Conservation (phyloP, 2,888 invertebrate genomes). For the Theristus sp. region DNA sequence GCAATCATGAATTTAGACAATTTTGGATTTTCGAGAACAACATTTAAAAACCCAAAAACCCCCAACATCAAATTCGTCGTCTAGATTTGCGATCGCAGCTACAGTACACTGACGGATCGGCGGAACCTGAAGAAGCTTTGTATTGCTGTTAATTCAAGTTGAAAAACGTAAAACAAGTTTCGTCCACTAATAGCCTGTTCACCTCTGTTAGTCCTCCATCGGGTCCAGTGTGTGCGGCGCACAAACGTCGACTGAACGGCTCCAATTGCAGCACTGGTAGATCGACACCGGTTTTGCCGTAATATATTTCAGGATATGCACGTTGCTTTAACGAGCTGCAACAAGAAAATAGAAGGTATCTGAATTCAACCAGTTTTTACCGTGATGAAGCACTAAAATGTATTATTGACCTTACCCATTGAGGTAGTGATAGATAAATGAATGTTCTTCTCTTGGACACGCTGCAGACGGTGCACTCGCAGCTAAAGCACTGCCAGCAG, state of each 20-base stretch:
- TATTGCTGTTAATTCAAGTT: too few species aligned
- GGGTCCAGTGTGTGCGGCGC: constrained; percentile 60
- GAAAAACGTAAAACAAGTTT: too few species aligned
- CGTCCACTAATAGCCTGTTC: too few species aligned
- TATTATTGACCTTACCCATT: constrained; percentile 7
- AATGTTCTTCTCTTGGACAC: not conserved
- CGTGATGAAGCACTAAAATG: too few species aligned
- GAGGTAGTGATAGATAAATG: constrained; percentile 3
- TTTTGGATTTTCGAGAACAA: too few species aligned
- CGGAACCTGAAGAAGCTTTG: constrained; percentile 1
- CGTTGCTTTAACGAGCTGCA: constrained; percentile 6
- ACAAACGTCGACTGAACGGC: constrained; percentile 36
- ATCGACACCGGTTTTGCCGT: constrained; percentile 52
- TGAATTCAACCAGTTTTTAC: not conserved
- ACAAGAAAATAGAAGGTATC: not conserved
- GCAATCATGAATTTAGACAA: too few species aligned
- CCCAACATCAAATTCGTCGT: constrained; percentile 7
- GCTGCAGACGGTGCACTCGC: not conserved
- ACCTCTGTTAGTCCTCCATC: constrained; percentile 58
- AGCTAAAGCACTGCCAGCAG: not conserved
- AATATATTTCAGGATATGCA: constrained; percentile 41
- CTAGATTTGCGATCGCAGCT: constrained; percentile 8
- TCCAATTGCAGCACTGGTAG: constrained; percentile 41
- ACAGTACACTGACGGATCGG: not conserved
- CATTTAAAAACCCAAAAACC: too few species aligned